Conservation (phyloP, 1,140 invertebrate genomes). For the Drosophila kohkoa region DNA sequence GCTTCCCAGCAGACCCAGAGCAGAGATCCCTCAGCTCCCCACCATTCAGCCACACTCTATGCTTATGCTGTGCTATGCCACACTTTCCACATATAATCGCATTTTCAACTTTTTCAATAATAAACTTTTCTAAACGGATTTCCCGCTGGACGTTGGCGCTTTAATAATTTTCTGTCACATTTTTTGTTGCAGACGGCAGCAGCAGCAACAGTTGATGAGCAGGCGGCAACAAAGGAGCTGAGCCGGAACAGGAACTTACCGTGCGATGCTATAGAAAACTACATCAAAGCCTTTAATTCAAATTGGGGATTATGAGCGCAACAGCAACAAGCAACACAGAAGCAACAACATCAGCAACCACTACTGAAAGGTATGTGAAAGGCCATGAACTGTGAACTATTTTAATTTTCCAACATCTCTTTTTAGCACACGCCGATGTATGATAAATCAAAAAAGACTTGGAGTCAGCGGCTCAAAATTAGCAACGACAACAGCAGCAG, state of each 20-base stretch:
- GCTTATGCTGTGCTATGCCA: neutral
- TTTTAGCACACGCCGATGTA: slow-evolving; percentile 75
- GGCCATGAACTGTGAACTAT: slow-evolving; percentile 10
- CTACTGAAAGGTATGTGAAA: slow-evolving; percentile 57
- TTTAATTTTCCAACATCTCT: neutral
- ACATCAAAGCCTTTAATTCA: slow-evolving; percentile 77
- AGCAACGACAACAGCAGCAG: slow-evolving; percentile 77
- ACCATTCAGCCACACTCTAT: neutral
- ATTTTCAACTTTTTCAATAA: slow-evolving; percentile 83
- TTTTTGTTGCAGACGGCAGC: slow-evolving; percentile 37
- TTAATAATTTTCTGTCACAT: slow-evolving; percentile 75
- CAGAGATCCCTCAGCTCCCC: neutral
- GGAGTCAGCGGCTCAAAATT: slow-evolving; percentile 85
- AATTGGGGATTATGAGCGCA: slow-evolving; percentile 81
- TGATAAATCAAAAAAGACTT: slow-evolving; percentile 85
- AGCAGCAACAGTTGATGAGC: slow-evolving; percentile 65
- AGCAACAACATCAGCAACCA: slow-evolving; percentile 35
- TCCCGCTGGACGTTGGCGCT: slow-evolving; percentile 77
- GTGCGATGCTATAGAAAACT: slow-evolving; percentile 39
- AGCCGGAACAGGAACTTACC: neutral
- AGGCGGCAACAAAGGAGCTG: neutral
- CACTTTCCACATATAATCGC: slow-evolving; percentile 70
- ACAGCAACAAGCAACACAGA: slow-evolving; percentile 44
- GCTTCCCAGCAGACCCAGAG: slow-evolving; percentile 19
- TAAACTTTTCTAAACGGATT: slow-evolving; percentile 83